Conservation (phyloP, 1,140 invertebrate genomes). For the Myzus persicae region DNA sequence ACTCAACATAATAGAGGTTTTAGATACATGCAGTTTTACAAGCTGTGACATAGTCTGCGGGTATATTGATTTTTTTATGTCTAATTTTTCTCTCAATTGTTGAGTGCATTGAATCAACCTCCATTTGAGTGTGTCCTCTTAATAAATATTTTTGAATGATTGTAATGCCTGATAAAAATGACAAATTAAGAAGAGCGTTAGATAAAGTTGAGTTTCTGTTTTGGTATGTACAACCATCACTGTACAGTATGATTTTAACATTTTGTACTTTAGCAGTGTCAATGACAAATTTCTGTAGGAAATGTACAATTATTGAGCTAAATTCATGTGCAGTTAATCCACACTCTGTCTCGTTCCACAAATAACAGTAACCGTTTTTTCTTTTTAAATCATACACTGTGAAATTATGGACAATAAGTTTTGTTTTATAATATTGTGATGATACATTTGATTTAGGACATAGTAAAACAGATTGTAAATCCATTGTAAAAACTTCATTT, state of each 20-base stretch:
- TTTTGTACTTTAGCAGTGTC: too few species aligned
- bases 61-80: slow-evolving; percentile 59
- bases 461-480: background rate
- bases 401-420: background rate
- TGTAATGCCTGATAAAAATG: background rate
- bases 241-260: background rate
- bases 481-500: slow-evolving; percentile 27
- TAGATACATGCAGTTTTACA: slow-evolving; percentile 29
- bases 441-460: background rate
- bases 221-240: background rate
- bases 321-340: background rate
- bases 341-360: slow-evolving; percentile 48
- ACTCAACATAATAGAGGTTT: slow-evolving; percentile 50
- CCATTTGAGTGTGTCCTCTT: slow-evolving; percentile 60
- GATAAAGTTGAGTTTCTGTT: background rate
- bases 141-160: background rate
- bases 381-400: slow-evolving; percentile 48
- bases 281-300: background rate
- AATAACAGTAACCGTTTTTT: slow-evolving; percentile 60
- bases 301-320: background rate
- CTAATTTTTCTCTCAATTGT: slow-evolving; percentile 54
- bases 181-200: background rate
- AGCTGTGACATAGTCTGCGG: slow-evolving; percentile 59
- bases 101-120: slow-evolving; percentile 59
- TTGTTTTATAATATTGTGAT: background rate